Evolutionary conservation across 2,797 vertebrate genomes (phyloP).

Genomic region (Malacoctenus gilli): DNA sequence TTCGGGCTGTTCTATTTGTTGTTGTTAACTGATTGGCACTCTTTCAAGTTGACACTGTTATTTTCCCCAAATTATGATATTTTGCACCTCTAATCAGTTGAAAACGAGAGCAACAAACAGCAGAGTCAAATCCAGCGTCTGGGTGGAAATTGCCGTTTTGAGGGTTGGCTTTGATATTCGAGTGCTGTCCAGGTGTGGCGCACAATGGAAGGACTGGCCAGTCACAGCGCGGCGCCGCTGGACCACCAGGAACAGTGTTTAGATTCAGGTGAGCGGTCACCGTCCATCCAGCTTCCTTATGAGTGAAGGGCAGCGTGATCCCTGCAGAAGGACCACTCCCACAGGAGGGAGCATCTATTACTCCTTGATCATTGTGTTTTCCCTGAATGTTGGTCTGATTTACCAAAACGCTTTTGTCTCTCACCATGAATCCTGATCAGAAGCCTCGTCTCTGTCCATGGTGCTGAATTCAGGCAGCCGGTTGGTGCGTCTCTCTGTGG

Average conservation of each 20-base stretch:
- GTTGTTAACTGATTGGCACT: not conserved
- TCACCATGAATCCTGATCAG: too few species aligned
- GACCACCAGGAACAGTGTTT: conserved; percentile 2
- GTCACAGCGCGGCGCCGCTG: too few species aligned
- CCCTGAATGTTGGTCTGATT: too few species aligned
- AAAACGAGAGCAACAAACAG: not conserved
- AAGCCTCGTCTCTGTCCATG: conserved; percentile 15
- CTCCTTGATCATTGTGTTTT: too few species aligned
- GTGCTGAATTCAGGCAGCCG: conserved; percentile 12
- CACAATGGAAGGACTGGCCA: too few species aligned
- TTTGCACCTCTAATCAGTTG: too few species aligned
- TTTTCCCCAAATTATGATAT: too few species aligned
- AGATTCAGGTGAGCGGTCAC: not conserved
- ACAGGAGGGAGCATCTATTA: too few species aligned
- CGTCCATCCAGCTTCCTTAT: not conserved
- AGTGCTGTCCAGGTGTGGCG: not conserved
- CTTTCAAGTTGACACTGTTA: too few species aligned
- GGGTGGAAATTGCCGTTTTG: conserved; percentile 6
- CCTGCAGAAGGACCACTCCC: too few species aligned
- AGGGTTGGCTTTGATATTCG: not conserved
- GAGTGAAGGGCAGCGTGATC: too few species aligned
- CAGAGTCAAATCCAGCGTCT: conserved; percentile 6
- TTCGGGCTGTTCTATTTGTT: not conserved
- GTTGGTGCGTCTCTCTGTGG: conserved; percentile 21
- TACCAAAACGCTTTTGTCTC: too few species aligned